A percentile compares a stretch with the other conserved stretches of the same genome.
Evolutionary conservation across 2,797 vertebrate species (phyloP).

Genomic region (Agapornis canus): DNA sequence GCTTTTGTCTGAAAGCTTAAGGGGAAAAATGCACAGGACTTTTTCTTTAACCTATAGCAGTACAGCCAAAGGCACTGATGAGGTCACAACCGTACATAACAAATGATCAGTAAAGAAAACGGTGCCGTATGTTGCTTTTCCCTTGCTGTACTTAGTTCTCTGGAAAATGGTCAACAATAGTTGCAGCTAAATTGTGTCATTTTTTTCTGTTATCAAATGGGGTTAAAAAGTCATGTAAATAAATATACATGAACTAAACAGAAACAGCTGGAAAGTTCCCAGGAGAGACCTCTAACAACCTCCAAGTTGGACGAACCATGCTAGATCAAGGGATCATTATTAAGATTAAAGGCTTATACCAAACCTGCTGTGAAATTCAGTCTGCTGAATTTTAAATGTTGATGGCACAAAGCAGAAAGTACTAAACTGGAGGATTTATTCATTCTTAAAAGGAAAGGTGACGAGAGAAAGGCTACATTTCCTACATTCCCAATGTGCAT

Average conservation of each 20-base stretch:
- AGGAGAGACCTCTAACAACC: conserved; percentile 72
- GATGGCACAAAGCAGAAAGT: conserved; percentile 38
- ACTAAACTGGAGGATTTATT: conserved; percentile 41
- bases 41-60: conserved; percentile 8
- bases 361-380: conserved; percentile 72
- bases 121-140: conserved; percentile 46
- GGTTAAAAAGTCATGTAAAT: conserved; percentile 78
- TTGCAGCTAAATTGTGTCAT: conserved; percentile 42
- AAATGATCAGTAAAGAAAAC: conserved; percentile 36
- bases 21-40: not conserved
- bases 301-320: conserved; percentile 62
- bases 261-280: conserved; percentile 77
- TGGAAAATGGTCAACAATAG: conserved; percentile 65
- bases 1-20: conserved; percentile 24
- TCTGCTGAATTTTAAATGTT: conserved; percentile 68
- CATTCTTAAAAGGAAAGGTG: conserved; percentile 44
- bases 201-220: conserved; percentile 58
- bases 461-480: not conserved
- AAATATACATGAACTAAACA: conserved; percentile 80
- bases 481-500: not conserved
- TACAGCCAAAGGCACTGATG: conserved; percentile 36
- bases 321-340: conserved; percentile 79
- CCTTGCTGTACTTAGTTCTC: conserved; percentile 21
- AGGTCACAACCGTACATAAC: conserved; percentile 48
- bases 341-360: conserved; percentile 78